Evolutionary conservation across 2,888 invertebrate genomes (phyloP), one percentile per base, ranked within the genome.

Genomic region (Blastobasis adustella): DNA sequence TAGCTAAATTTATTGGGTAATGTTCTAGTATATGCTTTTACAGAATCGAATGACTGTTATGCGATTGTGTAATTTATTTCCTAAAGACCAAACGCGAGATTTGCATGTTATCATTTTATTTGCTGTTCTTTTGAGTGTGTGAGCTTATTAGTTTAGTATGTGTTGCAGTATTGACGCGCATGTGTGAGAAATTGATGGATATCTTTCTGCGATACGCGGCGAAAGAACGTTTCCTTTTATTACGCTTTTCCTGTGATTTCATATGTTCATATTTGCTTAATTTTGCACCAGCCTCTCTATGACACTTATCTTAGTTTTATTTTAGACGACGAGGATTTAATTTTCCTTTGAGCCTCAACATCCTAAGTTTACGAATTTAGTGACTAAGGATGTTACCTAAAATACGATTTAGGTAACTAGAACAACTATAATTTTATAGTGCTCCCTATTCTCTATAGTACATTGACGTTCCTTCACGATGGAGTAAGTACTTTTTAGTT

Each of bases 1-100:
- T 72, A 75, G 84, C 85, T 89, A 87, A 89, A 88, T 89, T 88
- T 89, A 89, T 89, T 89, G 88, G 88, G 88, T 86, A 79, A 79
- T 80, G 71, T 74, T 23, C 57, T 54, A 54, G 54, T 57, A 64
- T 70, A 65, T 70, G 79, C 76, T 79, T 76, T 64, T 51, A 47
- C 53, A 41, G 51, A 52, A 48, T 52, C 36, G 47, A 50, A 62
- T 66, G 53, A 68, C 59, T 70, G 65, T 72, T 71, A 63, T 73
- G 69, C 69, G 49, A 69, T 60, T 73, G 65, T 79, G 61, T 77
- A 69, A 58, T 74, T 74, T 78, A 71, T 79, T 77, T 79, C 85
- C 87, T 88, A 86, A 88, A 88, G 88, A 87, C 86, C 88, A 87
- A 87, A 87, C 86, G 83, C 81, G 82, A 86, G 82, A 84, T 68